Percentiles rank a stretch among this genome's conserved stretches.
Evolutionary conservation across 2,797 vertebrate genomes (phyloP).

Genomic region (Cirrhinus mrigala): DNA sequence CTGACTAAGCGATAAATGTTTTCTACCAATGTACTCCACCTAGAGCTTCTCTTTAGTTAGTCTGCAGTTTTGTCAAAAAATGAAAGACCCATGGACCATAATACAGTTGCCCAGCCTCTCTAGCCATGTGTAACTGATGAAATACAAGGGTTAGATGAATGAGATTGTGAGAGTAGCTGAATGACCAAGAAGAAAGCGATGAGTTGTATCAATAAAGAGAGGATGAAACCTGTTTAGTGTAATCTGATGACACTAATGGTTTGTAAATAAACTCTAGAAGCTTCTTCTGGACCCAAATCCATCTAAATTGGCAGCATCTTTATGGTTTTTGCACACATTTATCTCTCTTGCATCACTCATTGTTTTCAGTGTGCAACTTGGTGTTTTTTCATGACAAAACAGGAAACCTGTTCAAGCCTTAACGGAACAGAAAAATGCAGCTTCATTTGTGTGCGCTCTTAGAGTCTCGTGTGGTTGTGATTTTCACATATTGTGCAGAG

Average conservation of each 20-base stretch:
- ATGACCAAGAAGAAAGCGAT: conserved; percentile 9
- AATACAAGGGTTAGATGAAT: conserved; percentile 13
- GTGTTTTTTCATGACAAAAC: background rate
- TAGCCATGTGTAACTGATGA: conserved; percentile 14
- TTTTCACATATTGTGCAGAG: background rate
- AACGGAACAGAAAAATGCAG: conserved; percentile 39
- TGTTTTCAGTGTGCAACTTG: background rate
- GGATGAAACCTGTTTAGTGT: conserved; percentile 26
- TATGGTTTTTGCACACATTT: background rate
- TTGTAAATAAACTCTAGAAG: conserved; percentile 52
- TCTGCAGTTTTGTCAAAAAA: background rate
- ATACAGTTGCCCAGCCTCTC: background rate
- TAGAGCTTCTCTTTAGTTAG: conserved; percentile 20
- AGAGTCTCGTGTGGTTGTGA: background rate
- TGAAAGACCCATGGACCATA: background rate
- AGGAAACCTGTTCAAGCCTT: conserved; percentile 40
- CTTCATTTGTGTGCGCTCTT: conserved; percentile 20
- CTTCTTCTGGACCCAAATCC: conserved; percentile 26
- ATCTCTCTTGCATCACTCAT: background rate
- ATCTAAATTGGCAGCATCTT: background rate
- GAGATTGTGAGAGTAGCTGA: conserved; percentile 3
- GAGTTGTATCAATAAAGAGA: conserved; percentile 10
- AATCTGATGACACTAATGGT: conserved; percentile 21
- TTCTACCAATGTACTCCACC: conserved; percentile 25
- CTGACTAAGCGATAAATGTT: conserved; percentile 18